These are phyloP conservation scores for Cynopterus sphinx DNA, from an alignment of 2,797 vertebrate species.

Conservation along the genomic window DNA sequence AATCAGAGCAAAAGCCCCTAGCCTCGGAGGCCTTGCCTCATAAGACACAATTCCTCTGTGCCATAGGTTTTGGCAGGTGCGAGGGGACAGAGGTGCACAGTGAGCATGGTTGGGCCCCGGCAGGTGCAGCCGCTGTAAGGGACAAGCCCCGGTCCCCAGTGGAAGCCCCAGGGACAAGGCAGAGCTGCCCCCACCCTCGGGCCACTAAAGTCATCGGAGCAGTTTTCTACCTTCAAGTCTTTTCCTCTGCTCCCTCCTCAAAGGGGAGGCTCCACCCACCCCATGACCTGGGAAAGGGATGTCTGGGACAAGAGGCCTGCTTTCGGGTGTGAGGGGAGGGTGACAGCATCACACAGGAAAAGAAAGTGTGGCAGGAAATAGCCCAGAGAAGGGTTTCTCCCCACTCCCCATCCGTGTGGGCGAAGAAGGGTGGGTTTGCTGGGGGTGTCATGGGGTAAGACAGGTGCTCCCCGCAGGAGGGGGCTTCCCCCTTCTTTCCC, in stretches of 20 bases:
- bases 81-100: background rate
- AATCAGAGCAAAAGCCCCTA: background rate
- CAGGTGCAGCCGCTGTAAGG: too few species aligned
- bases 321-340: background rate
- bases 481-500: background rate
- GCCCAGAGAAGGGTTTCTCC: constrained; percentile 40
- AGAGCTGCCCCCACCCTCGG: background rate
- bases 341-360: constrained; percentile 5
- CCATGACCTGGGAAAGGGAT: background rate
- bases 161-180: background rate
- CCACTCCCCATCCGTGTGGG: background rate
- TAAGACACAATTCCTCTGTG: too few species aligned
- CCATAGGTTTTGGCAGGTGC: background rate
- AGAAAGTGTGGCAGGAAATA: constrained; percentile 24
- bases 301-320: background rate
- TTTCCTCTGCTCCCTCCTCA: background rate
- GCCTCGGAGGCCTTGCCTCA: background rate
- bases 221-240: background rate
- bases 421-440: background rate
- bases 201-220: background rate
- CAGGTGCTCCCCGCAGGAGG: background rate
- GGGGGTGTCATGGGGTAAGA: background rate
- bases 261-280: constrained; percentile 20
- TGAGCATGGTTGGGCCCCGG: fast-evolving
- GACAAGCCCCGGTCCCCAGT: background rate